Evolutionary conservation across 2,888 invertebrate genomes (phyloP), one percentile per base, ranked within the genome.

Genomic region (Apocheima hispidaria): DNA sequence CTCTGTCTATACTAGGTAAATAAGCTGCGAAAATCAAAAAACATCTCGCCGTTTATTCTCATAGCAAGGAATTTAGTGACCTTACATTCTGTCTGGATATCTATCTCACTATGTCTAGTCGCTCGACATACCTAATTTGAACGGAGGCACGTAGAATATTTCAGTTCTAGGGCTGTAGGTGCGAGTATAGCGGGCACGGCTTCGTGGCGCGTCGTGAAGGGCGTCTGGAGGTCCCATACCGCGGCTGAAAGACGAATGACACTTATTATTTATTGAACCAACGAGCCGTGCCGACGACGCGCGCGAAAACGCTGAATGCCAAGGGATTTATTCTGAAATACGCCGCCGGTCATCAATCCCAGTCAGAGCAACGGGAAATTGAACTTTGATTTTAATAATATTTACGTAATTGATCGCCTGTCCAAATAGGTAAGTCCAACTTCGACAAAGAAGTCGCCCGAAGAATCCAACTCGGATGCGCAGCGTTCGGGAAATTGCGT

Each of bases 191-290:
- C 18, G 16, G 10, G 28, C 6, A 14, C 21, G 30, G 46, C n/a
- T 20, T 61, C 23, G 36, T 28, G 44, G 52, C 66, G 40, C 51
- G 68, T 55, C 41, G 49, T 64, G 70, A 79, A 87, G 86, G 87
- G 74, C 82, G 87, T 86, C 87, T 87, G 69, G 84, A 86, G 87
- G 87, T 84, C 86, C 66, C 69, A 61, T 65, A 62, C 60, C 51
- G 55, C 58, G 61, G 69, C 79, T 78, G 77, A 81, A 81, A 84
- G 82, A 84, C 82, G 76, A 83, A 84, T 81, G 81, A 77, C 81
- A 78, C 78, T 81, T 83, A 79, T 84, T 83, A 84, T 86, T 83
- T 84, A 84, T 83, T 75, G 79, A 79, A 72, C 76, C 73, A 68
- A 68, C 69, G 64, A 69, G 68, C 66, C 65, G 50, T 52, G 65